Base-by-base conservation (phyloP, 2,113 vertebrate genomes). In the Epinephelus moara region DNA sequence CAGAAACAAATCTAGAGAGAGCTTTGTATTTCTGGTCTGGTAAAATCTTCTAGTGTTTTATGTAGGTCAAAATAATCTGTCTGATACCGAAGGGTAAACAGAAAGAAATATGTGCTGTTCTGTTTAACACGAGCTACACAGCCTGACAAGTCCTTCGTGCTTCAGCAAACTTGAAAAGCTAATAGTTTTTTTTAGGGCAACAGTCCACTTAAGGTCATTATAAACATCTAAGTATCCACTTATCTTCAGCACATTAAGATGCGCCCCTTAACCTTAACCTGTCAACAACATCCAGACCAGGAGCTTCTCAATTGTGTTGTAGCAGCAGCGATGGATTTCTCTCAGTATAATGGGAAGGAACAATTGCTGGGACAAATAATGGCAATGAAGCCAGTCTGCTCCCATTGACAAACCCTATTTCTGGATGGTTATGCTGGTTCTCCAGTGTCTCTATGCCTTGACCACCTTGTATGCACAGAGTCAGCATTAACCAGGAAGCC, bases 1-100 rank as follows among this genome's bases (percentile, higher is more conserved):
- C 94, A 95, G 91, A 86, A 86, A 90, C 90, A 86, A 69, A 90
- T 91, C 81, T 80, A 87, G 77, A 88, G 56, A 81, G 50, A 57
- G 50, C 55, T 37, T 42, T 53, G n/a, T 14, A 2, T 40, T 6
- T 19, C 9, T 71, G 2, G 59, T 45, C 30, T 27, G 23, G 15
- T 13, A 5, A 63, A 56, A 64, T 59, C 9, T 60, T 19, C 2
- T 40, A 42, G 3, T 57, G 27, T 18, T 23, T 50, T 67, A 27
- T 66, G 25, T 55, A 45, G 3, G 53, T 23, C 27, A 77, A 21
- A 52, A 57, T 52, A 19, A 74, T 64, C 1, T 1, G 15, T 59
- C 19, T 47, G 1, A 71, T 21, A 52, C 4, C 40, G 3, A 25
- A n/a, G 27, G 10, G 25, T 49, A 56, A 40, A 71, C 0, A 45